Evolutionary conservation across 2,888 invertebrate species (phyloP).

Genomic region (Spilosoma lubricipeda): DNA sequence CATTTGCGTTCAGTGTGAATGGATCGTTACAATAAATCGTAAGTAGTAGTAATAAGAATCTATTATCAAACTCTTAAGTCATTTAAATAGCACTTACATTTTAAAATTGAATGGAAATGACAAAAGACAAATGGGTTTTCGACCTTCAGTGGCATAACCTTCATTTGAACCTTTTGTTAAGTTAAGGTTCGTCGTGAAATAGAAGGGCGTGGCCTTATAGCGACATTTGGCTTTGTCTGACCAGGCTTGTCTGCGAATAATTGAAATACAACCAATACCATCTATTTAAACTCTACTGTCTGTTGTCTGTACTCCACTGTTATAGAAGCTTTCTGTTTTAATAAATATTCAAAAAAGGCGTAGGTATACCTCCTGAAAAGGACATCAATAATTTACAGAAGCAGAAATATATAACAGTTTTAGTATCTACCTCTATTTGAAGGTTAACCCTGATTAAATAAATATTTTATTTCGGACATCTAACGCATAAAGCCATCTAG

Average conservation of each 20-base stretch:
- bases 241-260: background rate
- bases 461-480: too few species aligned
- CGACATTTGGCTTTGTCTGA: conserved; percentile 5
- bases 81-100: conserved; percentile 40
- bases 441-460: background rate
- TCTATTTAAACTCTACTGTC: background rate
- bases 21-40: background rate
- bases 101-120: conserved; percentile 38
- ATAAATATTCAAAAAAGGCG: background rate
- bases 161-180: conserved; percentile 42
- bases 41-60: conserved; percentile 16
- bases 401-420: background rate
- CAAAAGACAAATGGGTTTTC: conserved; percentile 33
- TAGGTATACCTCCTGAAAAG: too few species aligned
- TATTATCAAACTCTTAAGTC: conserved; percentile 24
- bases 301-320: background rate
- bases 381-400: too few species aligned
- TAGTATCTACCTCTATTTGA: background rate
- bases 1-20: background rate
- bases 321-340: background rate
- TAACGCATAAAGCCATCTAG: too few species aligned
- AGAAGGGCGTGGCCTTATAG: conserved; percentile 25
- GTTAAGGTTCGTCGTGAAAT: conserved; percentile 23
- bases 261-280: background rate
- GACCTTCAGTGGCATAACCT: conserved; percentile 39